Evolutionary conservation across 2,113 vertebrate genomes (phyloP).

Genomic region (Chamaetylas fuelleborni): DNA sequence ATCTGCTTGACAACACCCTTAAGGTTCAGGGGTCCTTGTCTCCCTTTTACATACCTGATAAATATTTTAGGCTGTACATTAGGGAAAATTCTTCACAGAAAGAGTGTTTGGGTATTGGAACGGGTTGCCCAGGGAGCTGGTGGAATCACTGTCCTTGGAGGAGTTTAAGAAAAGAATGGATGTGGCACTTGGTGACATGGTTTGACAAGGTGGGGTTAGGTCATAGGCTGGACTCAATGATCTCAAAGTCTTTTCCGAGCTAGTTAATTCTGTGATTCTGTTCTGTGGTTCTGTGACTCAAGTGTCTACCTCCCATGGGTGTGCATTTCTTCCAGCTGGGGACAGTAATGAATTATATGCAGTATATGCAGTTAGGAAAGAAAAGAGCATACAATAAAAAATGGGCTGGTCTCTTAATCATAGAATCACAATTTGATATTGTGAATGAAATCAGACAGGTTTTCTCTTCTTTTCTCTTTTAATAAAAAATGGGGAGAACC

Average conservation of each 20-base stretch:
- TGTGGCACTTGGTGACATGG: background rate
- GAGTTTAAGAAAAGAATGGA: background rate
- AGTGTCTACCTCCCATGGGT: background rate
- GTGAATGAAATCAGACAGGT: background rate
- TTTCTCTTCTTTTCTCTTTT: background rate
- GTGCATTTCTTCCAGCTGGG: background rate
- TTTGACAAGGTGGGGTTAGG: background rate
- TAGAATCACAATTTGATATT: background rate
- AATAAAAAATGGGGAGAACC: background rate
- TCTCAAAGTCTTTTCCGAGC: background rate
- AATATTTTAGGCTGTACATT: background rate
- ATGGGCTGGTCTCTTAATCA: background rate
- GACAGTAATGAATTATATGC: background rate
- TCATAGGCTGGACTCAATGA: fast-evolving
- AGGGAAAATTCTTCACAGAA: background rate
- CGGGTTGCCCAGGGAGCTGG: too few relatives aligned
- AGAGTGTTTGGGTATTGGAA: background rate
- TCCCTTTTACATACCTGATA: background rate
- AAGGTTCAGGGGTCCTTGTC: background rate
- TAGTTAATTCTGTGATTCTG: too few relatives aligned
- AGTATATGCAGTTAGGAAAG: background rate
- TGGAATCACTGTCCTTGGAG: background rate
- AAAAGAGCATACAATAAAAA: background rate
- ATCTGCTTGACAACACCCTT: background rate
- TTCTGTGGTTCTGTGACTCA: background rate